Evolutionary conservation across 2,888 invertebrate genomes (phyloP), one percentile per base, ranked within the genome.

Genomic region (Cryptocephalus moraei): DNA sequence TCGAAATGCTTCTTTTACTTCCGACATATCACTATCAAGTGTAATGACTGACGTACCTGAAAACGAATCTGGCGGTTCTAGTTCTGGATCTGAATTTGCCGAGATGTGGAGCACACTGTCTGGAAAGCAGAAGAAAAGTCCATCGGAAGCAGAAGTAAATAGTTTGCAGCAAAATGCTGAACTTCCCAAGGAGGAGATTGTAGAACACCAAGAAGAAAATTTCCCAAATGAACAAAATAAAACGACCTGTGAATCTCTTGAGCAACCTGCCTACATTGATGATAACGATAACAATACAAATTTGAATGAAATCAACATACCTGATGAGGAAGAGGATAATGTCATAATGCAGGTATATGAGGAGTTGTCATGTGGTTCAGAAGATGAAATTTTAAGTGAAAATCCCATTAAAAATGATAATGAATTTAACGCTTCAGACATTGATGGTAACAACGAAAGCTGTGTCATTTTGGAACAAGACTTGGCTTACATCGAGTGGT

Each of bases 341-440:
- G 11, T 32, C 2, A 13, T 12, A 8, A 45, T 49, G 39, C 50
- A 52, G 40, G 42, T 57, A 33, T 55, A 60, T 33, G 57, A 58
- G 9, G 59, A 58, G 39, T 34, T 60, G 12, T 56, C 58, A 1
- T 55, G 57, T 42, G 56, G 51, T 33, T 50, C 50, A 10, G 56
- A 55, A 32, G 54, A 57, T 47, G 42, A 45, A 33, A 39, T 42
- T 32, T 38, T 48, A 12, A 32, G 9, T 32, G 42, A 42, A 42
- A 32, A 13, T 10, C 22, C 13, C 13, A 32, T 3, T 8, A 8
- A 32, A 9, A 14, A 13, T 1, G 31, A 22, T 22, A 22, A 22
- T 22, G 22, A 22, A 22, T 22, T 22, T 6, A 22, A 6, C 6
- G 22, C 6, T 22, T 22, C 9, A 11, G 41, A 11, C 10, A 32